Conservation (phyloP, 2,888 invertebrate genomes). For the Agelastica alni region DNA sequence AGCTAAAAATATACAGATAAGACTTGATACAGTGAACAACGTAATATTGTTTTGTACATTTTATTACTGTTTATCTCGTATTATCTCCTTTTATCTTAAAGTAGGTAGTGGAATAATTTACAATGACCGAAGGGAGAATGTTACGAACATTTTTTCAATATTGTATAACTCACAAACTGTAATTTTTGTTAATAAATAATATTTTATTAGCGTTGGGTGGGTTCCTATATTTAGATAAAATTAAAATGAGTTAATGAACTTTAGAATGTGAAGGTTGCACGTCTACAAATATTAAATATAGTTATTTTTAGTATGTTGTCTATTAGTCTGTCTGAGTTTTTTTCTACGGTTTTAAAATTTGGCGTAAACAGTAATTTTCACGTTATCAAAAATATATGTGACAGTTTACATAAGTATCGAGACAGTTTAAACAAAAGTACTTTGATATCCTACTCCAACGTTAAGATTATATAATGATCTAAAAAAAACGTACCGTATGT, state of each 20-base stretch:
- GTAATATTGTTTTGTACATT: background rate
- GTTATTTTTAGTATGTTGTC: conserved; percentile 1
- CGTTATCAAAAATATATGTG: no score
- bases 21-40: no score
- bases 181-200: conserved; percentile 5
- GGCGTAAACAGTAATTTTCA: no score
- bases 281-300: conserved; percentile 4
- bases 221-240: conserved; percentile 5
- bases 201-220: conserved; percentile 1
- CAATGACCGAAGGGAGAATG: background rate
- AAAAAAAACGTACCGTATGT: no score
- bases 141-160: background rate
- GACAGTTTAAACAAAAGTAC: no score
- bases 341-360: background rate
- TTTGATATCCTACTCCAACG: no score
- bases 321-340: conserved; percentile 1
- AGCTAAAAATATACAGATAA: no score
- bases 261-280: conserved; percentile 5
- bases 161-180: background rate
- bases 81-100: conserved; percentile 3
- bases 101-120: background rate
- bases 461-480: no score
- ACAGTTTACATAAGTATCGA: no score
- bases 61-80: background rate
- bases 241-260: conserved; percentile 9